Base-by-base conservation (phyloP, 2,888 invertebrate species). In the Scrobipalpa atriplicella region DNA sequence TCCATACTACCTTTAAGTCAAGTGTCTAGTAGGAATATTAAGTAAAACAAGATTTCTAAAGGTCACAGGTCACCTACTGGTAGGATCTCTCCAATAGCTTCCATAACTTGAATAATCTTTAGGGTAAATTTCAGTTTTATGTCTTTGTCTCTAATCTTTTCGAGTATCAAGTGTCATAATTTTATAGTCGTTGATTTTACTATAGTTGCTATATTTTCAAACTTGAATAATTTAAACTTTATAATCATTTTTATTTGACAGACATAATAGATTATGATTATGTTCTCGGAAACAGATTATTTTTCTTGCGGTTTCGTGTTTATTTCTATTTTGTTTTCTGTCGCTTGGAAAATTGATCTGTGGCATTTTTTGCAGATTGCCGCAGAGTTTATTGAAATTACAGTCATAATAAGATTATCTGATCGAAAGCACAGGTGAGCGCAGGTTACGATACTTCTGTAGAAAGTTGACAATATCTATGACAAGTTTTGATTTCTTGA, bases 331-430 rank as follows among this genome's bases (percentile, higher is more conserved):
- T 16, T 16, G 16, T 47, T 7, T n/a, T 3, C 47, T n/a, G 47
- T 47, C n/a, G 47, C 47, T n/a, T 47, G n/a, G 47, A 47, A 47
- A 47, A 47, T 47, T 47, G 47, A 47, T 47, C 47, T 5, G 6
- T n/a, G n/a, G 47, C 16, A 47, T n/a, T 47, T 47, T 47, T 47
- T 47, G 47, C 47, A 47, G 47, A 47, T 47, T n/a, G 47, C 47
- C 47, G 47, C 47, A 47, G 16, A 47, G n/a, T 47, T 16, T 47
- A 47, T 47, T 47, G 47, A 47, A 47, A 47, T 47, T 47, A 47
- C 47, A 47, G 47, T 47, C 47, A 47, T 47, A 47, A 47, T 47
- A 47, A 47, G 16, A 47, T 47, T 47, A 47, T 47, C 47, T 47
- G 47, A 47, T 47, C 47, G 47, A 47, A 47, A 47, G 47, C 16